Conservation (phyloP, 2,888 invertebrate species). For the Vesta saturnalis region DNA sequence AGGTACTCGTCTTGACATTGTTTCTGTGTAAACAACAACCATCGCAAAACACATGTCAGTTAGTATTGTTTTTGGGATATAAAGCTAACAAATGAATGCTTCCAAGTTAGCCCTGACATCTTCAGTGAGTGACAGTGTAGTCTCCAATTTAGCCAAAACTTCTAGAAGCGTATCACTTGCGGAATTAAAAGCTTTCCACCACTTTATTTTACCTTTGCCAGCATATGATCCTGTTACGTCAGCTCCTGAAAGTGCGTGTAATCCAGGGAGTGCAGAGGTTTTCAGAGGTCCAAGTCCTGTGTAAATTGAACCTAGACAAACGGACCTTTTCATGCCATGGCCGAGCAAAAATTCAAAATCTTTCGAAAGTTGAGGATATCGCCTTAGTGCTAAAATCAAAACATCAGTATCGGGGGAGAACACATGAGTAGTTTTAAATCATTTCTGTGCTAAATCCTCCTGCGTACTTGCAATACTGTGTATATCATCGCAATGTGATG, state of each 20-base stretch:
- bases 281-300: slow-evolving; percentile 10
- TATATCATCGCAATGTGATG: not conserved
- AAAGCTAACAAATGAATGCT: not conserved
- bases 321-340: slow-evolving; percentile 7
- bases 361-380: no score
- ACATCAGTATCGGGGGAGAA: not conserved
- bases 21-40: not conserved
- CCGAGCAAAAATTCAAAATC: not conserved
- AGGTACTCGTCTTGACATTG: not conserved
- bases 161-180: no score
- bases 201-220: no score
- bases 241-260: no score
- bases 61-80: not conserved
- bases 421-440: not conserved
- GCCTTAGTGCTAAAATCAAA: no score
- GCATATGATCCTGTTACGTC: no score
- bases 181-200: no score
- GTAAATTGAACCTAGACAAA: slow-evolving; percentile 14
- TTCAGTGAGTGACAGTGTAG: slow-evolving; percentile 1
- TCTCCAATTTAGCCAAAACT: slow-evolving; percentile 3
- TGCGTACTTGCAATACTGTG: not conserved
- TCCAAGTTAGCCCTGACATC: not conserved
- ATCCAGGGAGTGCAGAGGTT: no score
- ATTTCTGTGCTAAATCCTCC: not conserved
- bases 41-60: not conserved